These are phyloP conservation scores for Alcedo quadribrachys DNA, from an alignment of 2,797 vertebrate genomes.

Conservation along the genomic window DNA sequence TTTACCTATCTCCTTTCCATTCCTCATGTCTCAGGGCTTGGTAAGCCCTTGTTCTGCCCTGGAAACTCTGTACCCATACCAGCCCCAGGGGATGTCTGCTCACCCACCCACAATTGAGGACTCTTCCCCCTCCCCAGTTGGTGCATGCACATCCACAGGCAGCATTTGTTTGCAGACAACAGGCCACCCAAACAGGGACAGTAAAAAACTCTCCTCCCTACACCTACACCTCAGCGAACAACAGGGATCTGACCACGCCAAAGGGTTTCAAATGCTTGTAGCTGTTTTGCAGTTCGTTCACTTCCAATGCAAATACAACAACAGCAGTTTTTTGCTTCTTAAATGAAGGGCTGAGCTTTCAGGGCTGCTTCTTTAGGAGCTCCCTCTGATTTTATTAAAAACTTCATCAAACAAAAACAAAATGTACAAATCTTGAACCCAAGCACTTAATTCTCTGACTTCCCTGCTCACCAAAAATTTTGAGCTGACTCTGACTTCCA, in stretches of 20 bases:
- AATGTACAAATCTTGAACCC: neutral
- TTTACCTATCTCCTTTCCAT: neutral
- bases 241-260: neutral
- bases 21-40: fast-evolving
- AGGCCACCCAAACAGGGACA: neutral
- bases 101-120: fast-evolving
- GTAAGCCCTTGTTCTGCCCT: neutral
- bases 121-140: neutral
- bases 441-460: neutral
- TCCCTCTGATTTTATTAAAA: constrained; percentile 15
- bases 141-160: neutral
- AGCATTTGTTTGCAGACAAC: neutral
- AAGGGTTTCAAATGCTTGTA: neutral
- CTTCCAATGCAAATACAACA: neutral
- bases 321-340: neutral
- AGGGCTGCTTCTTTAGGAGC: neutral
- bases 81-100: neutral
- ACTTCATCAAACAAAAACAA: neutral
- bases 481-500: neutral
- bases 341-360: neutral
- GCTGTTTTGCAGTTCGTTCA: neutral
- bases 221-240: fast-evolving
- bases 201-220: neutral
- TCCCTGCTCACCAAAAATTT: neutral
- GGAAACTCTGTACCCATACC: neutral